These are phyloP conservation scores for Amniataba percoides DNA, from an alignment of 2,797 vertebrate species.

Conservation along the genomic window DNA sequence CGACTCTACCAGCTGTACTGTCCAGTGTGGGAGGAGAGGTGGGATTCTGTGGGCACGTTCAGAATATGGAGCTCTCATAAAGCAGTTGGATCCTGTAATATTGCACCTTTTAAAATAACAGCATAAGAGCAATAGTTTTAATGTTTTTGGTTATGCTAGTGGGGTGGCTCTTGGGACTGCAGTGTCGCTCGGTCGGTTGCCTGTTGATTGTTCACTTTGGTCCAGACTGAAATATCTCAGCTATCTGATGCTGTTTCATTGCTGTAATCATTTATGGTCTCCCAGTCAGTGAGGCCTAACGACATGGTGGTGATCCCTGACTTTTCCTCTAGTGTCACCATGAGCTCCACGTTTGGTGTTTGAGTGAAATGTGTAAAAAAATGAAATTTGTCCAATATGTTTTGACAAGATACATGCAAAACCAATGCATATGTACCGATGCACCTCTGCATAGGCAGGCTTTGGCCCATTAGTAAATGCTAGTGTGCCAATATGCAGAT, in stretches of 20 bases:
- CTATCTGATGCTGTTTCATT: background rate
- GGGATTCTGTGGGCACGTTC: background rate
- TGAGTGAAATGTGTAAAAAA: background rate
- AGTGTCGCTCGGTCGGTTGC: background rate
- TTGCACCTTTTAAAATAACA: conserved; percentile 1
- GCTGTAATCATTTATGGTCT: background rate
- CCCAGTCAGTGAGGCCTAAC: background rate
- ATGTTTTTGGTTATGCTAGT: background rate
- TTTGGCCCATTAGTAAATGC: too few relatives aligned
- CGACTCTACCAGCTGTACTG: conserved; percentile 8
- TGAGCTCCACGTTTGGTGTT: background rate
- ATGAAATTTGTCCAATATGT: too few relatives aligned
- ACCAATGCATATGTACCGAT: too few relatives aligned
- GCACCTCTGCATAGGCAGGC: too few relatives aligned
- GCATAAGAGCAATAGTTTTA: background rate
- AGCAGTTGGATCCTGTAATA: background rate
- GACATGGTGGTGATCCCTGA: background rate
- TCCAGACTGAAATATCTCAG: background rate
- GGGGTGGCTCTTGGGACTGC: background rate
- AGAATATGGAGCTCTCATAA: conserved; percentile 14
- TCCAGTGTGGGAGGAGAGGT: conserved; percentile 27
- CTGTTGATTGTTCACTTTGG: background rate
- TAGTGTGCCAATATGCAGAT: too few relatives aligned
- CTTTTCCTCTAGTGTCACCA: background rate
- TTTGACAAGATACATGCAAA: too few relatives aligned